phyloP scores from a whole-genome alignment of 1,140 invertebrate species.

The Zaprionus inermis region DNA sequence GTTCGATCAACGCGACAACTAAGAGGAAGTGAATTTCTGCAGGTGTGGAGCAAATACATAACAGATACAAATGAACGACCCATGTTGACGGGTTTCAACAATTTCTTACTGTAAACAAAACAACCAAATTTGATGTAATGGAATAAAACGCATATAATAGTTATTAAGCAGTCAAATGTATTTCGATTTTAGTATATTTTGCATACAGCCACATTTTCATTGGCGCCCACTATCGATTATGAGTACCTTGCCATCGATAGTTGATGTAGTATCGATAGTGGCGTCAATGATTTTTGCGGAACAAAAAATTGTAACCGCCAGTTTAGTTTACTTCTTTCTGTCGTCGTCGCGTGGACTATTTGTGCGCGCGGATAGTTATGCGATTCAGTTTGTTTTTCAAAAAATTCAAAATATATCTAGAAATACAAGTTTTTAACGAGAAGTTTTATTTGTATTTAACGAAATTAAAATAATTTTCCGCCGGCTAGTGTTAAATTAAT shows the following conservation, averaged over 20 bases:
- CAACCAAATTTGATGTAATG: conserved; percentile 11
- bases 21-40: conserved; percentile 52
- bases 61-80: conserved; percentile 27
- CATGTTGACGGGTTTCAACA: conserved; percentile 40
- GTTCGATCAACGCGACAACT: neutral
- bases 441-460: neutral
- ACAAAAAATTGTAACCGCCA: conserved; percentile 39
- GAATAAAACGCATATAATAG: neutral
- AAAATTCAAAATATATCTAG: neutral
- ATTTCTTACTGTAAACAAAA: conserved; percentile 40
- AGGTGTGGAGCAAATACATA: conserved; percentile 53
- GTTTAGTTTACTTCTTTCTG: conserved; percentile 41
- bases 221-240: conserved; percentile 15
- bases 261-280: conserved; percentile 3
- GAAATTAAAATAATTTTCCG: neutral
- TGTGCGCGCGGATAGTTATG: conserved; percentile 29
- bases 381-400: conserved; percentile 4
- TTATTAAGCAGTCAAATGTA: neutral
- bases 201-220: neutral
- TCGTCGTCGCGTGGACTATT: conserved; percentile 34
- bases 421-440: neutral
- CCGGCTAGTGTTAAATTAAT: neutral
- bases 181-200: conserved; percentile 2
- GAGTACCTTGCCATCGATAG: neutral
- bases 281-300: conserved; percentile 7